Evolutionary conservation across 2,888 invertebrate genomes (phyloP), one percentile per base, ranked within the genome.

Genomic region (Luperina nickerlii): DNA sequence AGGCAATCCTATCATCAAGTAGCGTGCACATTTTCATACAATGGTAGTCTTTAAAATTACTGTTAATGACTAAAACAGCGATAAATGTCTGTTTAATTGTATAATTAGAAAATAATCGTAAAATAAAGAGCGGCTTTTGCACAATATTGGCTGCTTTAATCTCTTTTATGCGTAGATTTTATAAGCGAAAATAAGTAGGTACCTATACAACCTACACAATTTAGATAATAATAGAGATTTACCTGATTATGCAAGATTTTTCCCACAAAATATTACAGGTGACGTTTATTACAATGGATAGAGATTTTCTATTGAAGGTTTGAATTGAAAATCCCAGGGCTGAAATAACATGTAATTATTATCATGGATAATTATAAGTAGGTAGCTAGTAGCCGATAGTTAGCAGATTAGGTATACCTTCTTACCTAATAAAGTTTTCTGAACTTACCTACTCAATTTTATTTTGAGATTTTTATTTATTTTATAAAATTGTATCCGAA

Each of bases 1-100:
- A 67, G 7, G 18, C 57, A 69, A 48, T 75, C 32, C 67, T 11
- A 62, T 13, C 74, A 80, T 45, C 15, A 57, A 38, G 63, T 68
- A 62, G 20, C 62, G 42, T 60, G 68, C 20, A 48, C 57, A 75
- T 69, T 81, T 81, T 48, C 74, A 38, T 48, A 81, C 80, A 81
- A 81, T 80, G 62, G 45, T 38, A 63, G n/a, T 18, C 45, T 62
- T 63, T 75, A 38, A 69, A 63, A 63, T 63, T 18, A 27, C 68
- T 69, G 45, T 48, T 57, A 27, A 81, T 68, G n/a, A 74, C 18
- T 62, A 24, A 15, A 63, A 15, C 54, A 63, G 38, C n/a, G 48
- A 32, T 68, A 54, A 81, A 65, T 57, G 63, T 57, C 15, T 69
- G 20, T 63, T 63, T 48, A 57, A 38, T 68, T 74, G 62, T 68